A percentile compares a stretch with the other conserved stretches of the same genome.
phyloP scores from a whole-genome alignment of 2,113 vertebrate genomes.

The Neopipo cinnamomea region DNA sequence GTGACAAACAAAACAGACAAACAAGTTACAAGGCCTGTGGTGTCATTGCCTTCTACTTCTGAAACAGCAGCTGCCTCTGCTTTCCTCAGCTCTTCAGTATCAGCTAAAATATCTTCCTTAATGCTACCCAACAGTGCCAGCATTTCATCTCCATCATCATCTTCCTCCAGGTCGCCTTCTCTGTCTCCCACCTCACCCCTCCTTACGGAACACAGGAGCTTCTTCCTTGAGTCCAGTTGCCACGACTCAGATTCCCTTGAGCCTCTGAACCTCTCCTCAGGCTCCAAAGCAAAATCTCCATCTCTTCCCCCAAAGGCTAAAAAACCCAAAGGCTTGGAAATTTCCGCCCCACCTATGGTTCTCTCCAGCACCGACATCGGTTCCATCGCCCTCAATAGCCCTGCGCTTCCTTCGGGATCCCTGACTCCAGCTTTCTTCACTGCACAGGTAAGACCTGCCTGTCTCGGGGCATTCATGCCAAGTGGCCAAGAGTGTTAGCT shows the following conservation, averaged over 20 bases:
- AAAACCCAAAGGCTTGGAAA: slow-evolving; percentile 96
- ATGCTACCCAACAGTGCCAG: slow-evolving; percentile 73
- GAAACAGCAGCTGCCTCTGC: slow-evolving; percentile 74
- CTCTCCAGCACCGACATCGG: slow-evolving; percentile 87
- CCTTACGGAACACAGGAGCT: slow-evolving; percentile 77
- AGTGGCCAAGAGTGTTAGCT: not conserved
- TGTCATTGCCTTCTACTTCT: slow-evolving; percentile 79
- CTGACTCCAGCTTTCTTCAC: slow-evolving; percentile 95
- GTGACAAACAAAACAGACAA: slow-evolving; percentile 86
- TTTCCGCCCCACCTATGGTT: slow-evolving; percentile 86
- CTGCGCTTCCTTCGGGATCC: slow-evolving; percentile 90
- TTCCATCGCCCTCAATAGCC: slow-evolving; percentile 95
- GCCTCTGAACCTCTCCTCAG: slow-evolving; percentile 93
- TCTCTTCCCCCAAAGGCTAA: slow-evolving; percentile 89
- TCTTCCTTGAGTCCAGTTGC: slow-evolving; percentile 77
- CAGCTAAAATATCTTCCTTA: slow-evolving; percentile 80
- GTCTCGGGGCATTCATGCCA: not conserved
- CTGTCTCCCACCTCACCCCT: slow-evolving; percentile 78
- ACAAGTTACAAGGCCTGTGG: slow-evolving; percentile 72
- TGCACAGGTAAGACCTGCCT: slow-evolving; percentile 82
- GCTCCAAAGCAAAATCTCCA: slow-evolving; percentile 85
- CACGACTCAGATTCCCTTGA: slow-evolving; percentile 84
- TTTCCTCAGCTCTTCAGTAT: slow-evolving; percentile 74
- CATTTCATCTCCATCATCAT: slow-evolving; percentile 73
- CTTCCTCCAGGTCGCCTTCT: slow-evolving; percentile 79